phyloP scores from a whole-genome alignment of 2,113 vertebrate species.

The Morone chrysops region DNA sequence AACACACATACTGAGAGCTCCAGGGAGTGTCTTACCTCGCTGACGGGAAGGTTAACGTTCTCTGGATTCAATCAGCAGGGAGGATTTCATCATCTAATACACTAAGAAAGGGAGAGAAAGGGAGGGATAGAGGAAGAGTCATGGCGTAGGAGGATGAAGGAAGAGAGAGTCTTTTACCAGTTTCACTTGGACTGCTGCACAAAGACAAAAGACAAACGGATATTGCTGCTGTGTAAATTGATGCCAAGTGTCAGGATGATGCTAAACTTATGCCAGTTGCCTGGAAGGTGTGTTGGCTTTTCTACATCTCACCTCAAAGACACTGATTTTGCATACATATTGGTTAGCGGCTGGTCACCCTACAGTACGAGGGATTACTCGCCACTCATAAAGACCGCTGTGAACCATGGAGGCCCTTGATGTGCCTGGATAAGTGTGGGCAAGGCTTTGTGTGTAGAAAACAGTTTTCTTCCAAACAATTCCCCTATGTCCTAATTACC shows the following conservation, averaged over 20 bases:
- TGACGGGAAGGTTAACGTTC: constrained; percentile 67
- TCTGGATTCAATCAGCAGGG: constrained; percentile 41
- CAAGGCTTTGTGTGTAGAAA: constrained; percentile 1
- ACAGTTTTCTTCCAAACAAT: constrained; percentile 14
- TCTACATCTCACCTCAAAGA: constrained; percentile 22
- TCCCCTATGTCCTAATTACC: constrained; percentile 51
- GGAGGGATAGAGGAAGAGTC: constrained; percentile 9
- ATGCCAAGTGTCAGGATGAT: constrained; percentile 30
- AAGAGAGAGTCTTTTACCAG: background rate
- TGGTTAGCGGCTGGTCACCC: constrained; percentile 13
- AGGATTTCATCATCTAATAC: constrained; percentile 54
- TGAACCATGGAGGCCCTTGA: background rate
- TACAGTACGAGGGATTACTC: background rate
- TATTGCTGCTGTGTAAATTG: constrained; percentile 10
- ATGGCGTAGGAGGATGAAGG: background rate
- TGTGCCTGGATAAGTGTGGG: background rate
- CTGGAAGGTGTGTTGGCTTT: constrained; percentile 10
- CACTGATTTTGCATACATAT: constrained; percentile 4
- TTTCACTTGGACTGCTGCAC: constrained; percentile 35
- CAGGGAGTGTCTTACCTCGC: constrained; percentile 55
- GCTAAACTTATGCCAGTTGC: constrained; percentile 19
- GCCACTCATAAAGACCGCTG: background rate
- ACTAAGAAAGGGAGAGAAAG: constrained; percentile 24
- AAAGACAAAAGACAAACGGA: constrained; percentile 26
- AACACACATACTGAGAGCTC: constrained; percentile 54